phyloP scores from a whole-genome alignment of 2,888 invertebrate genomes.

The Busseola fusca region DNA sequence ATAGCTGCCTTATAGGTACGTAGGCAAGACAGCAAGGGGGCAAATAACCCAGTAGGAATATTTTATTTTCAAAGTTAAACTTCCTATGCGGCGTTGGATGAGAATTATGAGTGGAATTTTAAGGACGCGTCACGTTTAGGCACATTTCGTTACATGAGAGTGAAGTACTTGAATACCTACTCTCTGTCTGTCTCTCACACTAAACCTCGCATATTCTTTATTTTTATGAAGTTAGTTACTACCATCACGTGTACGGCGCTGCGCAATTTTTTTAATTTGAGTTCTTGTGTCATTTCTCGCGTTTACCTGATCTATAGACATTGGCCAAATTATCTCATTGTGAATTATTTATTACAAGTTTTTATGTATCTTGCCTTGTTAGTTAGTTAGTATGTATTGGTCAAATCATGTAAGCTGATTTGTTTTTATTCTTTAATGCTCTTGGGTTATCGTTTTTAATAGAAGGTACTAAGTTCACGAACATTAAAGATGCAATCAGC shows the following conservation, averaged over 20 bases:
- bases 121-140: neutral
- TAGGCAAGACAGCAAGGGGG: neutral
- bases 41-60: neutral
- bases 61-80: neutral
- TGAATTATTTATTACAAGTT: neutral
- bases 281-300: neutral
- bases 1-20: neutral
- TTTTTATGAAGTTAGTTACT: neutral
- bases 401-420: neutral
- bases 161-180: neutral
- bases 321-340: neutral
- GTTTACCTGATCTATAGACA: neutral
- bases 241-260: neutral
- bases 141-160: neutral
- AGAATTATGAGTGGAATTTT: neutral
- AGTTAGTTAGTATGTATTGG: neutral
- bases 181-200: neutral
- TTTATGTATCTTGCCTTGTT: neutral
- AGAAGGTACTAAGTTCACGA: neutral
- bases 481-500: neutral
- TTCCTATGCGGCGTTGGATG: neutral
- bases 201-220: neutral
- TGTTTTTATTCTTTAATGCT: neutral
- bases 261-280: neutral
- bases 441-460: neutral